Percentiles rank a stretch among this genome's conserved stretches.
These are phyloP conservation scores for Nicator chloris DNA, from an alignment of 2,113 vertebrate species.

Conservation along the genomic window DNA sequence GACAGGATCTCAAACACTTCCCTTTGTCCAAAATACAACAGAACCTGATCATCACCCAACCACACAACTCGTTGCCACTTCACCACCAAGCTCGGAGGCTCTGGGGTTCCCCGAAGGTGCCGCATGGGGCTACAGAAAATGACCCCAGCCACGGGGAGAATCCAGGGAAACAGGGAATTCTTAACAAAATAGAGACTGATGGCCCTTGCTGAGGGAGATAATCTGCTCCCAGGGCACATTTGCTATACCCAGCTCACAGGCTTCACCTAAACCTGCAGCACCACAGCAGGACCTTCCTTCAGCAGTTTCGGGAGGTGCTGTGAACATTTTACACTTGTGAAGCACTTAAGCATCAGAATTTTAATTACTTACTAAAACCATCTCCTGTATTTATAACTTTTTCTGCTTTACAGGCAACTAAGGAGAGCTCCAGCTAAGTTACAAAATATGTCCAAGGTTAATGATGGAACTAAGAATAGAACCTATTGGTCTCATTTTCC, in stretches of 20 bases:
- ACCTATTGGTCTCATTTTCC: slow-evolving; percentile 38
- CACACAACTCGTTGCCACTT: rapidly evolving
- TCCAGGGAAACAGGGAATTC: neutral
- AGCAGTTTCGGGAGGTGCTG: neutral
- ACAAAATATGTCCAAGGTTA: slow-evolving; percentile 45
- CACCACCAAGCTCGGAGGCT: rapidly evolving
- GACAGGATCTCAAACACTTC: neutral
- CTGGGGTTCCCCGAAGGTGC: rapidly evolving
- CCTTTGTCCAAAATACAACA: neutral
- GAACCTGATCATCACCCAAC: neutral
- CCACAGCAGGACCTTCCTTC: neutral
- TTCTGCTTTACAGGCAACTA: neutral
- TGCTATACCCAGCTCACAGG: neutral
- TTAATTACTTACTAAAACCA: slow-evolving; percentile 28
- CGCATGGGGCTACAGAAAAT: rapidly evolving
- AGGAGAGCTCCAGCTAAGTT: neutral
- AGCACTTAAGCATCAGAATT: neutral
- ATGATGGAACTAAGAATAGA: slow-evolving; percentile 37
- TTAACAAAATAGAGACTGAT: neutral
- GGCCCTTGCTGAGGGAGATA: neutral
- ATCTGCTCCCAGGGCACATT: neutral
- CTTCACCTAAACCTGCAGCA: neutral
- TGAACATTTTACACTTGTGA: neutral
- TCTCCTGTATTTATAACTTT: slow-evolving; percentile 19
- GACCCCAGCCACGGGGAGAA: rapidly evolving